These are phyloP conservation scores for Ctenodactylus gundi DNA, from an alignment of 2,113 vertebrate species.

Conservation along the genomic window DNA sequence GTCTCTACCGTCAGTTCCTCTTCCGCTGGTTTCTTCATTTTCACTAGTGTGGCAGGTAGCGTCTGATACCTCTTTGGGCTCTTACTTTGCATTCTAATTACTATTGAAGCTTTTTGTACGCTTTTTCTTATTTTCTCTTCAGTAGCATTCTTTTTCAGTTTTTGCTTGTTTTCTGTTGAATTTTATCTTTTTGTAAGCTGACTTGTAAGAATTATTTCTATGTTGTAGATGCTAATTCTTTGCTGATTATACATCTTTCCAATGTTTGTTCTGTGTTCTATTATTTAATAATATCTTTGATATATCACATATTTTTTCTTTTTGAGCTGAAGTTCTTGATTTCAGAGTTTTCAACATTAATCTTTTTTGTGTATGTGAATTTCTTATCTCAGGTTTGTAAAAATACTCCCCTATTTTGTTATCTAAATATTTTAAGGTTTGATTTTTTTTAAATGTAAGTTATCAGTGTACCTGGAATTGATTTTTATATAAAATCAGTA, in stretches of 20 bases:
- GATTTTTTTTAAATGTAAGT: neutral
- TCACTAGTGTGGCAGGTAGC: neutral
- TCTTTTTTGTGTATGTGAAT: neutral
- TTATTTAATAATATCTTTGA: constrained; percentile 18
- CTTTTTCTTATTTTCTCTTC: neutral
- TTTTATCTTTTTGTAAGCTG: constrained; percentile 7
- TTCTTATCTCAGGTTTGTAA: neutral
- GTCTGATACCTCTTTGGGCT: neutral
- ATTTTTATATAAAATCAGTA: neutral
- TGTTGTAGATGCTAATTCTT: neutral
- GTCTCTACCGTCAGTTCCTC: no score
- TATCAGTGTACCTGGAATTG: neutral
- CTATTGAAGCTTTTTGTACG: neutral
- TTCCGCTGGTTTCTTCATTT: neutral
- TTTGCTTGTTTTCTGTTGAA: neutral
- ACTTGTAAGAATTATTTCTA: neutral
- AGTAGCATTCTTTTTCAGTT: neutral
- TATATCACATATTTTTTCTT: neutral
- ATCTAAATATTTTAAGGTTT: neutral
- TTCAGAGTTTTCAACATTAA: neutral
- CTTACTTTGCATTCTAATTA: neutral
- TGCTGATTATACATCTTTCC: neutral
- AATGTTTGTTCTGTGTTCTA: neutral
- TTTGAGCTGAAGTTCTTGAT: constrained; percentile 23
- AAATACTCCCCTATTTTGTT: neutral